Evolutionary conservation across 2,888 invertebrate genomes (phyloP), one percentile per base, ranked within the genome.

Genomic region (Unio delphinus): DNA sequence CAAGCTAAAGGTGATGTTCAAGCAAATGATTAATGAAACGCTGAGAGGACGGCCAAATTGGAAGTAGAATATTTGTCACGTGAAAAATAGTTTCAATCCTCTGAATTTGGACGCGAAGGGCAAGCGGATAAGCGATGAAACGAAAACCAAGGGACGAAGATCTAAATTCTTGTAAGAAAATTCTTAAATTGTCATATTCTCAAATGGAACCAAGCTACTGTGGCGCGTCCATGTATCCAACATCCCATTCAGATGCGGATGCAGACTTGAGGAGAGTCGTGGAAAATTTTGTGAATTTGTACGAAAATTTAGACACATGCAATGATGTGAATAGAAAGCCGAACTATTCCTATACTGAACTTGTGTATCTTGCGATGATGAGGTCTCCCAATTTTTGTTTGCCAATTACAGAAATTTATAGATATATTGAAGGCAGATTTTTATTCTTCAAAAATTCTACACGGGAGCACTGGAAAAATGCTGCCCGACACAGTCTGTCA

Each of bases 291-390:
- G 79, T 83, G 20, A 68, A 62, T 8, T 69, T 83, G 7, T 83
- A 83, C 60, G 83, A 83, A 59, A 74, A 78, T 18, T 69, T 83
- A 59, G 81, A 80, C 70, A 69, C 62, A 5, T 67, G 66, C 15
- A 78, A 80, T 30, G 75, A 79, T 23, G 60, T 72, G 4, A 60
- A 72, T 56, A 73, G 72, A 17, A 84, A 84, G 63, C 83, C 83
- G 0, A 82, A 82, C 67, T 84, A 83, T 61, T 81, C 82, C n/a
- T 82, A 82, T 68, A 82, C 83, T n/a, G 83, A 84, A 64, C 74
- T 84, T 45, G 80, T 82, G 4, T 83, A 79, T 59, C 76, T 84
- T 23, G 81, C 83, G 1, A 76, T 84, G 63, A 64, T 84, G 30
- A 62, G 82, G 20, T 80, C 83, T 0, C 80, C 79, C 3, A 82